These are phyloP conservation scores for Nymphalis polychloros DNA, from an alignment of 2,888 invertebrate species.

Conservation along the genomic window DNA sequence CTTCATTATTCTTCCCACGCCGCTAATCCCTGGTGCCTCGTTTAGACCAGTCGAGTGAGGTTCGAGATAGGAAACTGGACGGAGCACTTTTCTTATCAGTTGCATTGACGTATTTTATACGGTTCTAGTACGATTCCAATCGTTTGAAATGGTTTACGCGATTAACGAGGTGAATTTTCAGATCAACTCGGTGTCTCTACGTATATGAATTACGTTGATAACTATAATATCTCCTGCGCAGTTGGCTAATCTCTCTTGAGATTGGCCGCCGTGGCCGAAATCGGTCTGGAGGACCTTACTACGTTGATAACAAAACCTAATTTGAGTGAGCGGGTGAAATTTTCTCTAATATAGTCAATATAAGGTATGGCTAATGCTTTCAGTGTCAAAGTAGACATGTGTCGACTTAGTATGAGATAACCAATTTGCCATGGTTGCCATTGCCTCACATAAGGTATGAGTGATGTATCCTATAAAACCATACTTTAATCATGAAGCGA, in stretches of 20 bases:
- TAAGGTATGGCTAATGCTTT: too few species aligned
- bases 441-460: too few species aligned
- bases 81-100: conserved; percentile 34
- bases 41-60: conserved; percentile 37
- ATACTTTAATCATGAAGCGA: too few species aligned
- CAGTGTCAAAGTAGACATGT: too few species aligned
- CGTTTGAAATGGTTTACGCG: conserved; percentile 33
- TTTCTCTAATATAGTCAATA: too few species aligned
- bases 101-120: conserved; percentile 37
- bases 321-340: background rate
- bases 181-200: conserved; percentile 10
- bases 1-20: conserved; percentile 73
- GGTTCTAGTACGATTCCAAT: conserved; percentile 27
- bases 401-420: too few species aligned
- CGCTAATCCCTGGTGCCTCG: conserved; percentile 37
- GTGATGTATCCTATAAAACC: too few species aligned
- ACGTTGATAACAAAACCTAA: background rate
- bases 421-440: too few species aligned
- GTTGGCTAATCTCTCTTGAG: too few species aligned
- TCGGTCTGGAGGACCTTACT: too few species aligned
- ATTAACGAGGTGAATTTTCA: conserved; percentile 27
- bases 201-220: conserved; percentile 3
- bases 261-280: too few species aligned
- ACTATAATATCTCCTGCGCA: too few species aligned
- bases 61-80: conserved; percentile 35